Conservation (phyloP, 1,140 invertebrate genomes). For the Gryon sp. region DNA sequence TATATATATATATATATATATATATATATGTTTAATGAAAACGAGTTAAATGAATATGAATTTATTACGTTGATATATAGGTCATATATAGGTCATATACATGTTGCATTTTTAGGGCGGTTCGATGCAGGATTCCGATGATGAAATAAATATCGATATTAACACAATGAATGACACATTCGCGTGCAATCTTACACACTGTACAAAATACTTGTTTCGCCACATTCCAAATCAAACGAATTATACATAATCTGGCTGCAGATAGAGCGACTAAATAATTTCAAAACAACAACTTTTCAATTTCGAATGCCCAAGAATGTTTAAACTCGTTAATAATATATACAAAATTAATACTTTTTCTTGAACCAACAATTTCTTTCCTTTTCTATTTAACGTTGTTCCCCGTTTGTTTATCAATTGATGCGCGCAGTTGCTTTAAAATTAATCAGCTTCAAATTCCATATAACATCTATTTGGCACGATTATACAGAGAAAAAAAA, state of each 20-base stretch:
- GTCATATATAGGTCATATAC: too few species aligned
- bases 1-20: too few species aligned
- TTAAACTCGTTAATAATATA: slow-evolving; percentile 26
- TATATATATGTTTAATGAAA: too few species aligned
- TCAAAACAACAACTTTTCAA: slow-evolving; percentile 23
- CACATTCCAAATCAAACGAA: slow-evolving; percentile 30
- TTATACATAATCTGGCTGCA: slow-evolving; percentile 17
- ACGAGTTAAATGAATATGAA: too few species aligned
- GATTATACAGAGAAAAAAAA: neutral
- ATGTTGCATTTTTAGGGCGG: slow-evolving; percentile 12
- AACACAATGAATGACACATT: slow-evolving; percentile 34
- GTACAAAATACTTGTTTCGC: slow-evolving; percentile 47
- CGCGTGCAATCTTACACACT: slow-evolving; percentile 9
- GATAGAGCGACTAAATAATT: slow-evolving; percentile 31
- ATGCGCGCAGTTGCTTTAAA: slow-evolving; percentile 12
- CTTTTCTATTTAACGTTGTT: neutral
- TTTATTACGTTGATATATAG: too few species aligned
- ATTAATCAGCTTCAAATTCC: slow-evolving; percentile 8
- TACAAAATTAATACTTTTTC: slow-evolving; percentile 60
- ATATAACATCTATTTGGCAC: slow-evolving; percentile 3
- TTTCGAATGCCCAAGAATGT: slow-evolving; percentile 13
- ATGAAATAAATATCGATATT: slow-evolving; percentile 47
- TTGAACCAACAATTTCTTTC: too few species aligned
- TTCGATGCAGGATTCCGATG: slow-evolving; percentile 12
- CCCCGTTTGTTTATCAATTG: neutral